Percentiles rank a stretch among this genome's conserved stretches.
Conservation (phyloP, 2,113 vertebrate genomes). For the Myxocyprinus asiaticus region DNA sequence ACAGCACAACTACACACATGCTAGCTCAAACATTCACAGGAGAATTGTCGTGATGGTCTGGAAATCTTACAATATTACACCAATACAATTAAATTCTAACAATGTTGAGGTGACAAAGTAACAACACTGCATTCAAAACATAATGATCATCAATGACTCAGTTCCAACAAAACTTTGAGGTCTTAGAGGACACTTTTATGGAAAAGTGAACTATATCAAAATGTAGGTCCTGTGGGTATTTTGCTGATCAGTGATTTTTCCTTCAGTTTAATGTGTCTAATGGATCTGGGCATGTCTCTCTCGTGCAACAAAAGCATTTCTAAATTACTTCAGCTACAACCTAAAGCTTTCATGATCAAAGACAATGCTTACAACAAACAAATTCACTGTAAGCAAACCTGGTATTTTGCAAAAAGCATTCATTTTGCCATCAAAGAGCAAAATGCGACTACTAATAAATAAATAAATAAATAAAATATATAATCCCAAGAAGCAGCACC, state of each 20-base stretch:
- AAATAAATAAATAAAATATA: not conserved
- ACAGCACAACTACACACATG: too few species aligned
- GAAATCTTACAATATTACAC: not conserved
- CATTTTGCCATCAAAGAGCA: not conserved
- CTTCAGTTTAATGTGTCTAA: not conserved
- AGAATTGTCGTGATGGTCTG: not conserved
- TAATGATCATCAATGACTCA: slow-evolving; percentile 9
- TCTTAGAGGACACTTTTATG: not conserved
- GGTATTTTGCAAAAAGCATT: not conserved
- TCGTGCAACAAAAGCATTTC: not conserved
- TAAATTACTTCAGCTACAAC: not conserved
- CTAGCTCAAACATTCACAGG: too few species aligned
- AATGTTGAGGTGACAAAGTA: not conserved
- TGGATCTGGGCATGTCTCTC: not conserved
- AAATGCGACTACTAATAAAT: not conserved
- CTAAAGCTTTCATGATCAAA: slow-evolving; percentile 14
- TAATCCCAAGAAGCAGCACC: not conserved
- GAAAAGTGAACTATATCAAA: not conserved
- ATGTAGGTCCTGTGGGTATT: not conserved
- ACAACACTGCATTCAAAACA: not conserved
- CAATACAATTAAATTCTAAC: not conserved
- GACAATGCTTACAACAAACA: not conserved
- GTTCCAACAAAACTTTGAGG: not conserved
- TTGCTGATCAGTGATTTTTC: slow-evolving; percentile 7
- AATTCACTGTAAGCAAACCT: not conserved